Base-by-base conservation (phyloP, 2,888 invertebrate species). In the Harpagoxenus sublaevis region DNA sequence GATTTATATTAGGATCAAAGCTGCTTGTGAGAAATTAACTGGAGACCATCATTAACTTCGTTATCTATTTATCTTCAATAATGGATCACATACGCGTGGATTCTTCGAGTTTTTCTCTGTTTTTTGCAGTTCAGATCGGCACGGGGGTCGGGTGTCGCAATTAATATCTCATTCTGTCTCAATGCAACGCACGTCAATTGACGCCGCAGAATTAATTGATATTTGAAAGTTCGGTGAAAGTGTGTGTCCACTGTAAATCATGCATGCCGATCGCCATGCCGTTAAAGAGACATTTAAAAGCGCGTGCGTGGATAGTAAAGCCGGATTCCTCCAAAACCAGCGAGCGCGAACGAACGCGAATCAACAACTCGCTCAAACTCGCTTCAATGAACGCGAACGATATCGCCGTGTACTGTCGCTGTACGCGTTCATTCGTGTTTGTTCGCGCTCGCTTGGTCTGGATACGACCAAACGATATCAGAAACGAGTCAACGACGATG, bases 161-260 rank as follows among this genome's bases (percentile, higher is more conserved):
- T 42, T 65, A 53, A 77, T 77, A 65, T 77, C 12, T 77, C 28
- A 28, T 65, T 53, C 51, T 42, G 65, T 65, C 51, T 65, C 39
- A 31, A 45, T 68, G 28, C 55, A 42, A 55, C n/a, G 42, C 53
- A 66, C 53, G 53, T 39, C 39, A 28, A 68, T 42, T 31, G 55
- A 78, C 66, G 53, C 53, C 68, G 51, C 28, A 12, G 77, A 55
- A 78, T 55, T 68, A 55, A 78, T 78, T 78, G 55, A 45, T 68
- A 78, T 55, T 68, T 66, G 74, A 74, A 68, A 78, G 68, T 68
- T 78, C n/a, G 42, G 68, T 68, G 78, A 78, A 78, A 78, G 68
- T 42, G 53, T 42, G 53, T 78, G 42, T 45, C 68, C 53, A 53
- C 23, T 66, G 53, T 39, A 66, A 77, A 77, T 77, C 77, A 39